Evolutionary conservation across 2,113 vertebrate species (phyloP).

Genomic region (Peromyscus californicus): DNA sequence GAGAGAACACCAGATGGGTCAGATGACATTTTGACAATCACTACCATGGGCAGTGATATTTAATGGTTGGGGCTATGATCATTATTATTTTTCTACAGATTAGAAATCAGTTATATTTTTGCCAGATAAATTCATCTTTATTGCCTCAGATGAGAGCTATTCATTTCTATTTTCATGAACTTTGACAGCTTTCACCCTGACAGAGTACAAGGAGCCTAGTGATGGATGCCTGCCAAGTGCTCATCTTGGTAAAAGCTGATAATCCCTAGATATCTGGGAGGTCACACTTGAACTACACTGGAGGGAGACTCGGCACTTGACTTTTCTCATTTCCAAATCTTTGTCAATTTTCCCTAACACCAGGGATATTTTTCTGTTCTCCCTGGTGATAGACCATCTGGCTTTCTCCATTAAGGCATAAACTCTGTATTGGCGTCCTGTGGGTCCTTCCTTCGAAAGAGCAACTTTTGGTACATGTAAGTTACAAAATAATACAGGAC

Average conservation of each 20-base stretch:
- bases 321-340: constrained; percentile 26
- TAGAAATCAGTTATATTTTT: background rate
- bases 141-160: background rate
- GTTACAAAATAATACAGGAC: background rate
- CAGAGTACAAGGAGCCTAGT: background rate
- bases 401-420: background rate
- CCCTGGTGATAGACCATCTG: background rate
- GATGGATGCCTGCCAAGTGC: background rate
- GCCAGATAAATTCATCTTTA: background rate
- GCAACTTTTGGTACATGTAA: background rate
- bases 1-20: background rate
- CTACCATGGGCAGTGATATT: background rate
- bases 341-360: background rate
- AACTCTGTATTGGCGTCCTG: background rate
- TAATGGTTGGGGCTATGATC: background rate
- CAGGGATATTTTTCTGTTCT: constrained; percentile 32
- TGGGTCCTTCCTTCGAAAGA: background rate
- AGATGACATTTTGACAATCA: background rate
- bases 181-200: background rate
- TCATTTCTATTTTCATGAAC: background rate
- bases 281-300: background rate
- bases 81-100: background rate
- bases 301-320: background rate
- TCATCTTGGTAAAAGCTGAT: background rate
- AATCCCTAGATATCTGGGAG: background rate